Evolutionary conservation across 64 coral and sea anemone genomes (phyloP).

Genomic region (Anthopleura sola): DNA sequence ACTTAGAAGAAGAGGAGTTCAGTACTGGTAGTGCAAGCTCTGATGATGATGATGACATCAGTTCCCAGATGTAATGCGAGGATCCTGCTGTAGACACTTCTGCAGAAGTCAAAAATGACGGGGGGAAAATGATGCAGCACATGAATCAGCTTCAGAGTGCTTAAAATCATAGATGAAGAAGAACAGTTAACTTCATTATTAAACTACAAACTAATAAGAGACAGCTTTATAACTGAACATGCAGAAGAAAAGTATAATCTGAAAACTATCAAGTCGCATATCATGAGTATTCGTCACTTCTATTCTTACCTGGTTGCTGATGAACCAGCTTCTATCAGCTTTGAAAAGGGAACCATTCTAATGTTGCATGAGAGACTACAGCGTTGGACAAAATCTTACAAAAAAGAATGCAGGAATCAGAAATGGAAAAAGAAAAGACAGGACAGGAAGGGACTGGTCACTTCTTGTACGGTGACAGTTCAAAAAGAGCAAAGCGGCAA

Average conservation of each 20-base stretch:
- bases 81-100: slow-evolving; percentile 5
- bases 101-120: slow-evolving; percentile 65
- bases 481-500: slow-evolving; percentile 13
- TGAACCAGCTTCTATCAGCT: slow-evolving; percentile 3
- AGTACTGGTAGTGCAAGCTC: too few relatives aligned
- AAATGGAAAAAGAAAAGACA: slow-evolving; percentile 11
- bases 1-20: too few relatives aligned
- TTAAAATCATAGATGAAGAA: slow-evolving; percentile 26
- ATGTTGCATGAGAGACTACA: slow-evolving; percentile 30
- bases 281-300: slow-evolving; percentile 41
- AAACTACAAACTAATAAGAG: slow-evolving; percentile 46
- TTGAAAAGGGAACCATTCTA: slow-evolving; percentile 23
- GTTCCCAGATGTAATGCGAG: neutral
- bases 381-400: slow-evolving; percentile 50
- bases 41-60: neutral
- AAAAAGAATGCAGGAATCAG: neutral
- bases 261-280: slow-evolving; percentile 30
- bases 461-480: neutral
- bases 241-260: slow-evolving; percentile 52
- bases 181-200: slow-evolving; percentile 39
- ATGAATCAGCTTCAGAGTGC: slow-evolving; percentile 44
- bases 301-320: slow-evolving; percentile 39
- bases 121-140: slow-evolving; percentile 62
- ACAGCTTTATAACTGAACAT: slow-evolving; percentile 57
- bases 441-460: neutral